Conservation (phyloP, 2,888 invertebrate genomes). For the Heliconius aoede region DNA sequence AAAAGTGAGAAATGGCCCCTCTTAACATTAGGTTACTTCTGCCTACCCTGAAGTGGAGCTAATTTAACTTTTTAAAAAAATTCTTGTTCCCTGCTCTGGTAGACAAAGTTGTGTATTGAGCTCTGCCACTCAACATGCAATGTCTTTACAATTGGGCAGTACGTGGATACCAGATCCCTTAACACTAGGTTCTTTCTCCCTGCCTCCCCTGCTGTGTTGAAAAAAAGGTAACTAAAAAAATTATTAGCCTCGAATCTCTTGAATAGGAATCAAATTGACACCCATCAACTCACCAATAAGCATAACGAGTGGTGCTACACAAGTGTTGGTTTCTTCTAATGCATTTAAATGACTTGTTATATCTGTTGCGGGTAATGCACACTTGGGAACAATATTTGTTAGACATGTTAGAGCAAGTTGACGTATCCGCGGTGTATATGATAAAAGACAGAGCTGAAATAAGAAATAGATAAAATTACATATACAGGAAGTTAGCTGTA, state of each 20-base stretch:
- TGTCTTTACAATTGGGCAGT: not conserved
- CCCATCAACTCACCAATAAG: constrained; percentile 58
- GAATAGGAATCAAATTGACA: not conserved
- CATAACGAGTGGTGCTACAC: constrained; percentile 57
- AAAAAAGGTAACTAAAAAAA: not conserved
- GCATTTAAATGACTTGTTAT: constrained; percentile 48
- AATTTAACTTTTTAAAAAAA: too few species aligned
- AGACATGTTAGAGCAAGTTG: constrained; percentile 59
- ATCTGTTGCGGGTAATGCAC: constrained; percentile 38
- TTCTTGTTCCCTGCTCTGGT: not conserved
- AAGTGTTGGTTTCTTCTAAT: constrained; percentile 52
- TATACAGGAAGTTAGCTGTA: too few species aligned
- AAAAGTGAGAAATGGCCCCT: too few species aligned
- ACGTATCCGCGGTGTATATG: constrained; percentile 52
- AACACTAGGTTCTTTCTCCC: too few species aligned
- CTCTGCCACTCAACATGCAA: not conserved
- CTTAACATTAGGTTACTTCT: too few species aligned
- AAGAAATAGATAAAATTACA: not conserved
- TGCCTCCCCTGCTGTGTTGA: too few species aligned
- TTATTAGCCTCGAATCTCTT: not conserved
- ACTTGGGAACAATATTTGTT: constrained; percentile 48
- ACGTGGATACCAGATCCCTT: not conserved
- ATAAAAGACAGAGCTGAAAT: constrained; percentile 57
- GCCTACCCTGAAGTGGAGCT: too few species aligned
- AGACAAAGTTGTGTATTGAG: not conserved